Evolutionary conservation across 2,113 vertebrate genomes (phyloP).

Genomic region (Carollia perspicillata): DNA sequence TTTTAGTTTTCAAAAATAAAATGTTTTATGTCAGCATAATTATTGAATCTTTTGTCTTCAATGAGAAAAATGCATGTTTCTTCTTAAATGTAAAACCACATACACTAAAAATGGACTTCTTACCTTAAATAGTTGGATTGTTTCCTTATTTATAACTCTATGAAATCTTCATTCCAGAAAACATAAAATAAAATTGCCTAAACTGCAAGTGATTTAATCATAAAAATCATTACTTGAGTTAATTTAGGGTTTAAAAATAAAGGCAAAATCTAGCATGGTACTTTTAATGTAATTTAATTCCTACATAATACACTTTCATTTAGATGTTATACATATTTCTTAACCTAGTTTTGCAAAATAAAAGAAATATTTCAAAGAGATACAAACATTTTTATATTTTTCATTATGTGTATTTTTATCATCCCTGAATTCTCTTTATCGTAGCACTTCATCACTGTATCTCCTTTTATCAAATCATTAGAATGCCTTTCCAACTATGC

Average conservation of each 20-base stretch:
- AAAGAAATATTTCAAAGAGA: background rate
- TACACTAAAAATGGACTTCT: background rate
- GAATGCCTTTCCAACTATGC: background rate
- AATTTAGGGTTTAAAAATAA: background rate
- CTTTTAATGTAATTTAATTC: background rate
- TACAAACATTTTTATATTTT: background rate
- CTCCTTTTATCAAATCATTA: background rate
- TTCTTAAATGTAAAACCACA: background rate
- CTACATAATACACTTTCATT: background rate
- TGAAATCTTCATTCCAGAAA: background rate
- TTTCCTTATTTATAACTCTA: background rate
- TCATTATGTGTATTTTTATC: background rate
- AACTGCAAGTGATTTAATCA: background rate
- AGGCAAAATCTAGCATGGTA: background rate
- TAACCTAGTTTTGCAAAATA: background rate
- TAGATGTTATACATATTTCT: background rate
- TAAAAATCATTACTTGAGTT: background rate
- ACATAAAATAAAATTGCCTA: background rate
- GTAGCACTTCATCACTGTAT: background rate
- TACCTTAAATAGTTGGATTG: background rate
- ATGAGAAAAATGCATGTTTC: background rate
- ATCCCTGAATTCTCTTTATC: background rate
- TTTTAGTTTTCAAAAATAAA: slow-evolving; percentile 6
- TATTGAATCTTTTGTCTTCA: slow-evolving; percentile 28
- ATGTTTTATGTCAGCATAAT: background rate